Base-by-base conservation (phyloP, 2,797 vertebrate genomes). In the Pangasius mekongensis region DNA sequence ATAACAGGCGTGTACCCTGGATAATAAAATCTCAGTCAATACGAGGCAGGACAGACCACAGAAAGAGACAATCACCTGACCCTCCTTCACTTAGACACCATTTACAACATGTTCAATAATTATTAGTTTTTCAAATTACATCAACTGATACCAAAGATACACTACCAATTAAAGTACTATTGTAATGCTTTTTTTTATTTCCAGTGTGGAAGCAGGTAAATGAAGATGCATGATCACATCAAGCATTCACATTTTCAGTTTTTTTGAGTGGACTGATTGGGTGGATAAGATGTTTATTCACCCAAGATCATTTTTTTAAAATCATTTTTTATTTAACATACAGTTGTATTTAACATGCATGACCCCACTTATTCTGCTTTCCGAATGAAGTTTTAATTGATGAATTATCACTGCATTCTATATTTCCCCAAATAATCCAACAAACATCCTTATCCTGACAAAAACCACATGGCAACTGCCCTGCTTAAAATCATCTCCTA, bases 11-110 rank as follows among this genome's bases (percentile, higher is more conserved):
- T 92, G 96, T 96, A 96, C 95, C 97, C 97, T 97, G 97, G 97
- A 96, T 97, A 97, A 97, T 98, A 98, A 99, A 99, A 95, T 97
- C 96, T 96, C 96, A 96, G 96, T 98, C 98, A 98, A 98, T 98
- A 98, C 94, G 94, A 96, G 94, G 95, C 94, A 93, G 95, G 95
- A 92, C 94, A 94, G 92, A 83, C 89, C 93, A 92, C 94, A 96
- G 93, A 91, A 91, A 95, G 95, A 94, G 92, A 94, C 92, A 93
- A 94, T 95, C 93, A 93, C 96, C 94, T 94, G 94, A 92, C 93
- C 88, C 91, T 93, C 93, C 92, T 86, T 94, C 93, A 93, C 94
- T 93, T 93, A 93, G 90, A 94, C 58, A 47, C 47, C 67, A 58
- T 86, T 85, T 78, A 85, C 36, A 58, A 27, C 54, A 24, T 47